A percentile compares a stretch with the other conserved stretches of the same genome.
Evolutionary conservation across 2,888 invertebrate species (phyloP).

Genomic region (Yponomeuta malinellus): DNA sequence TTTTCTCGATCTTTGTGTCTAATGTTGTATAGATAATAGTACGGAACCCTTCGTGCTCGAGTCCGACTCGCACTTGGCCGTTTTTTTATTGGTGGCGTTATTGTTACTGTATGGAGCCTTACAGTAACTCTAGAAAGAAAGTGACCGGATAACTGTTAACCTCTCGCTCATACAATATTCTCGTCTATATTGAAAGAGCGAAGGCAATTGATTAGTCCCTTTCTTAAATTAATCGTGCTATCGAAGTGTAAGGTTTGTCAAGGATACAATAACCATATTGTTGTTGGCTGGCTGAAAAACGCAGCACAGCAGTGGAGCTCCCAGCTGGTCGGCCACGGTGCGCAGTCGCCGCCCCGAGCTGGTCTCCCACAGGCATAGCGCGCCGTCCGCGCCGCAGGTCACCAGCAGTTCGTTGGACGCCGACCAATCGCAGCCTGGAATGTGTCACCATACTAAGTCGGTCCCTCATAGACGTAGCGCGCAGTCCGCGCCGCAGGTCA

Average conservation of each 20-base stretch:
- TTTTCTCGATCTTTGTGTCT: too few species aligned
- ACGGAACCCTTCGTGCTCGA: too few species aligned
- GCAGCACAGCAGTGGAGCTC: conserved; percentile 80
- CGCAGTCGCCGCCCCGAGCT: conserved; percentile 80
- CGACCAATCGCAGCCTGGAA: conserved; percentile 88
- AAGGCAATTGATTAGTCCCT: too few species aligned
- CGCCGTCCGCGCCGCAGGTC: conserved; percentile 84
- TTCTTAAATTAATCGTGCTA: too few species aligned
- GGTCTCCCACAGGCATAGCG: conserved; percentile 84
- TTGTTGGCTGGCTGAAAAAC: conserved; percentile 90
- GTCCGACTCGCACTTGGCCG: too few species aligned
- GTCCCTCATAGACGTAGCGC: conserved; percentile 35
- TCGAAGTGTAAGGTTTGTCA: conserved; percentile 28
- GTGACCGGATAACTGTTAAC: too few species aligned
- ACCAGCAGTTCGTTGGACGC: conserved; percentile 88
- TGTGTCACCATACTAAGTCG: not conserved
- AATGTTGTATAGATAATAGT: too few species aligned
- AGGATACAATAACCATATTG: conserved; percentile 90
- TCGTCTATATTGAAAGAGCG: too few species aligned
- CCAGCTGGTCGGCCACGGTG: conserved; percentile 77
- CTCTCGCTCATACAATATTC: too few species aligned
- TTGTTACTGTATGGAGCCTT: too few species aligned
- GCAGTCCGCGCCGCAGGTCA: conserved; percentile 85
- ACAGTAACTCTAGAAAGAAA: too few species aligned
- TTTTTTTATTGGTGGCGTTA: too few species aligned